A percentile compares a stretch with the other conserved stretches of the same genome.
Evolutionary conservation across 1,140 invertebrate genomes (phyloP).

Genomic region (Tribolium castaneum): DNA sequence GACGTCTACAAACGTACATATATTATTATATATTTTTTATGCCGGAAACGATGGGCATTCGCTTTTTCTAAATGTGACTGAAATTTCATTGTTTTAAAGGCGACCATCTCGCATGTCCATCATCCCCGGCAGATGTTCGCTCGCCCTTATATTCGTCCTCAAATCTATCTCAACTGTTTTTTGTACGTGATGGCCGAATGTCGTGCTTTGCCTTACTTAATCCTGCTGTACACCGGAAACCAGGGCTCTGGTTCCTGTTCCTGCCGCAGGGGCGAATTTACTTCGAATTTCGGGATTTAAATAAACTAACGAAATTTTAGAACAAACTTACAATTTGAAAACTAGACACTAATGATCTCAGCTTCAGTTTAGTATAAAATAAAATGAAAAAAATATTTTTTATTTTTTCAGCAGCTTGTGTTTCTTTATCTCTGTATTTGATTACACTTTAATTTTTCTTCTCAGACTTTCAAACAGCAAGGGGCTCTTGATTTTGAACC

Average conservation of each 20-base stretch:
- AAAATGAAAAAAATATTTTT: too few species aligned
- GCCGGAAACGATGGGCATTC: constrained; percentile 56
- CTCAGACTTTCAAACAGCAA: too few species aligned
- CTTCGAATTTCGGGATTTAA: neutral
- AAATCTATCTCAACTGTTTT: neutral
- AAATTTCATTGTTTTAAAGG: constrained; percentile 51
- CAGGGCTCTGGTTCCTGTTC: constrained; percentile 54
- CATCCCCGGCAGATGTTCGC: constrained; percentile 24
- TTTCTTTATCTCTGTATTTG: too few species aligned
- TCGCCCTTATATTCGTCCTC: neutral
- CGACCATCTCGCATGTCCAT: constrained; percentile 28
- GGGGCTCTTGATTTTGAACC: too few species aligned
- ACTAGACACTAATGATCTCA: too few species aligned
- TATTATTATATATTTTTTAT: constrained; percentile 61
- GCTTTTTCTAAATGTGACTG: constrained; percentile 51
- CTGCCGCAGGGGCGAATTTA: constrained; percentile 41
- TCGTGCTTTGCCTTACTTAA: constrained; percentile 52
- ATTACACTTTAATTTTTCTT: too few species aligned
- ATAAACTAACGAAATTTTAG: too few species aligned
- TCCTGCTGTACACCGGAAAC: constrained; percentile 53
- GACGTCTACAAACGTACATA: constrained; percentile 51
- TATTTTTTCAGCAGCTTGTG: too few species aligned
- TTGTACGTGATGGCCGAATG: constrained; percentile 10
- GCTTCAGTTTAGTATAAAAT: too few species aligned
- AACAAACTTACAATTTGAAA: too few species aligned